These are phyloP conservation scores for Bombyx mandarina DNA, from an alignment of 1,140 invertebrate genomes.

Conservation along the genomic window DNA sequence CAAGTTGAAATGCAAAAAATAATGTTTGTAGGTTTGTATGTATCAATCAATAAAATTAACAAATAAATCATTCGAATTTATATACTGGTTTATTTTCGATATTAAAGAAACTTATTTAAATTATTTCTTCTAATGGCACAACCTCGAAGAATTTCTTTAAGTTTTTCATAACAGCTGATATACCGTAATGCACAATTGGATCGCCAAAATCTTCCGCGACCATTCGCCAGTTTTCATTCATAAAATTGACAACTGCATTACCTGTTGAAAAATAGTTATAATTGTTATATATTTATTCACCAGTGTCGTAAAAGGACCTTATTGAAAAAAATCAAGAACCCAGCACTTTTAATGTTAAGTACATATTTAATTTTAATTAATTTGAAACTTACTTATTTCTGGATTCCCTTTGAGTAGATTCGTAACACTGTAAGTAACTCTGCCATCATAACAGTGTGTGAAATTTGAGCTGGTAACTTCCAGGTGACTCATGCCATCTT, in stretches of 20 bases:
- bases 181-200: slow-evolving; percentile 31
- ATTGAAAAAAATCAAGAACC: not conserved
- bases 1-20: no score
- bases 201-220: slow-evolving; percentile 38
- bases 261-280: slow-evolving; percentile 22
- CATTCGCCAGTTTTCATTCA: slow-evolving; percentile 40
- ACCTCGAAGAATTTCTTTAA: slow-evolving; percentile 22
- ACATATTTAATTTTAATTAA: not conserved
- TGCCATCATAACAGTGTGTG: slow-evolving; percentile 29
- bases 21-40: no score
- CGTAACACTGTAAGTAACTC: slow-evolving; percentile 30
- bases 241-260: slow-evolving; percentile 32
- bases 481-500: slow-evolving; percentile 23
- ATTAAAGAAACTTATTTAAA: not conserved
- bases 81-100: no score
- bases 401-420: slow-evolving; percentile 37
- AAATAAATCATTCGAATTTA: no score
- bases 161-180: slow-evolving; percentile 21
- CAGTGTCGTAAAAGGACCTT: not conserved
- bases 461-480: slow-evolving; percentile 21
- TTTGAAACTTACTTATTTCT: slow-evolving; percentile 30
- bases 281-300: not conserved
- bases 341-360: no score
- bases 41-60: no score
- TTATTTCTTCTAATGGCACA: slow-evolving; percentile 18